Evolutionary conservation across 2,797 vertebrate genomes (phyloP).

Genomic region (Tympanoctomys barrerae): DNA sequence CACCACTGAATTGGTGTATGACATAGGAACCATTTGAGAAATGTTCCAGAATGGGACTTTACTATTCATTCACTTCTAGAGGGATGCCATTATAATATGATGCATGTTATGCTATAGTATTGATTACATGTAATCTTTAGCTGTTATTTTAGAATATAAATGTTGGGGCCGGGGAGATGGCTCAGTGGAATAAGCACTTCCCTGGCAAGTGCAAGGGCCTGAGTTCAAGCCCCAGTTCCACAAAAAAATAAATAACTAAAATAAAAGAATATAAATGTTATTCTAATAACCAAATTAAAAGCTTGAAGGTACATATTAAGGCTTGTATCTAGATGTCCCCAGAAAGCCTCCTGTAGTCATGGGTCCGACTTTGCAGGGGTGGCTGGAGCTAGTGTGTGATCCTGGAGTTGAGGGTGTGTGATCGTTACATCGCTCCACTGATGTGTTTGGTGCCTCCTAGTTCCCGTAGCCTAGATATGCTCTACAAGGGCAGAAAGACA

Average conservation of each 20-base stretch:
- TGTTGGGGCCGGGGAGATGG: background rate
- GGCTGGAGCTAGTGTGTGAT: background rate
- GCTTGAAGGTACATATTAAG: background rate
- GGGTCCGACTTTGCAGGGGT: background rate
- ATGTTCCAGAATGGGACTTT: background rate
- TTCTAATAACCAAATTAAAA: constrained; percentile 43
- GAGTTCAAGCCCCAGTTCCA: too few relatives aligned
- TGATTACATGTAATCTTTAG: constrained; percentile 41
- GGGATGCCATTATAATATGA: background rate
- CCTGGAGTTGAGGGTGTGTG: background rate
- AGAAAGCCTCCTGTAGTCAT: background rate
- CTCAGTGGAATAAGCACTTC: too few relatives aligned
- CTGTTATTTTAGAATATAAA: constrained; percentile 11
- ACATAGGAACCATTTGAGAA: background rate
- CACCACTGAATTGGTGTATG: background rate
- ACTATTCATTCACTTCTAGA: constrained; percentile 12
- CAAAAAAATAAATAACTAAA: too few relatives aligned
- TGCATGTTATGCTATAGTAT: background rate
- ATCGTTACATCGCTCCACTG: background rate
- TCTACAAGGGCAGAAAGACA: background rate
- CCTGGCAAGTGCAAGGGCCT: too few relatives aligned
- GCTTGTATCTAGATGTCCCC: background rate
- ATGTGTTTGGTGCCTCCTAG: background rate
- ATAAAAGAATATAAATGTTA: constrained; percentile 29
- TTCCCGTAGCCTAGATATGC: background rate